Evolutionary conservation across 2,797 vertebrate genomes (phyloP).

Genomic region (Argya squamiceps): DNA sequence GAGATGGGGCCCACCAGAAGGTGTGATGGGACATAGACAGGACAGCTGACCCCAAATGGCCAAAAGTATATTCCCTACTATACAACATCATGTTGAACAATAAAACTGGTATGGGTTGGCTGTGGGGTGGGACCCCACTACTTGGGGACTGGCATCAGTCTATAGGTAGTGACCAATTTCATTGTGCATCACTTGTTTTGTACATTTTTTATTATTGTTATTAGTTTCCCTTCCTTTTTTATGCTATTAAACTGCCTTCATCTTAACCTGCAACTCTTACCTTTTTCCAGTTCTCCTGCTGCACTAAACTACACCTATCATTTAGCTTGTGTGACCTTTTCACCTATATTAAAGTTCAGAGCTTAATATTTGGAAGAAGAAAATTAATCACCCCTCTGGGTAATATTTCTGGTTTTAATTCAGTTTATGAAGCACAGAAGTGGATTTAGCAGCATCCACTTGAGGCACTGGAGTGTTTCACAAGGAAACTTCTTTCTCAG

Average conservation of each 20-base stretch:
- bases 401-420: not conserved
- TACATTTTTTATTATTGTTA: not conserved
- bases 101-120: not conserved
- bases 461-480: not conserved
- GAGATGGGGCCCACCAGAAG: fast-evolving
- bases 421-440: not conserved
- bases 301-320: not conserved
- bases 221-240: not conserved
- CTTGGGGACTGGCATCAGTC: fast-evolving
- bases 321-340: not conserved
- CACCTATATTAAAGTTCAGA: not conserved
- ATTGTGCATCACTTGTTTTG: not conserved
- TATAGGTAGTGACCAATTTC: not conserved
- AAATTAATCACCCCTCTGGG: not conserved
- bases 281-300: not conserved
- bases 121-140: not conserved
- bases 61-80: not conserved
- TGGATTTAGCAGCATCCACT: not conserved
- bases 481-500: not conserved
- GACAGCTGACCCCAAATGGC: not conserved
- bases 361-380: not conserved
- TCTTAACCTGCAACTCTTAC: not conserved
- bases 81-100: not conserved
- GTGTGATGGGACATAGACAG: not conserved
- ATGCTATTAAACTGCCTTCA: not conserved